Evolutionary conservation across 2,888 invertebrate species (phyloP).

Genomic region (Himalopsyche anomala): DNA sequence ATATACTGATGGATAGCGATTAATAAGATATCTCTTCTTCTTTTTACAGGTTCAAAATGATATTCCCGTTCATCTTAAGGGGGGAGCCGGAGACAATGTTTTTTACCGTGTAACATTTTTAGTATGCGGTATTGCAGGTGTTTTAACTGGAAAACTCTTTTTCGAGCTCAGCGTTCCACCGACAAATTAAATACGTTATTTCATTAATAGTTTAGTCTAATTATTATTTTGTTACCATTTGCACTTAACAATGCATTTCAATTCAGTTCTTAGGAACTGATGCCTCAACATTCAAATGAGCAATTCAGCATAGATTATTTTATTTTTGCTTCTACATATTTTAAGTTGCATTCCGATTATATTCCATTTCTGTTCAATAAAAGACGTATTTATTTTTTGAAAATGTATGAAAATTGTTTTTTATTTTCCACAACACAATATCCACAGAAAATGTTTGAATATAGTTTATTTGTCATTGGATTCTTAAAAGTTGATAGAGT

Average conservation of each 20-base stretch:
- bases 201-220: slow-evolving; percentile 31
- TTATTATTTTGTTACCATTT: slow-evolving; percentile 29
- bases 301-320: slow-evolving; percentile 6
- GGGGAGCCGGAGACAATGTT: slow-evolving; percentile 69
- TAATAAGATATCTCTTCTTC: slow-evolving; percentile 31
- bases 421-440: background rate
- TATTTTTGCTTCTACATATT: slow-evolving; percentile 44
- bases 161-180: slow-evolving; percentile 68
- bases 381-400: slow-evolving; percentile 37
- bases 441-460: too few relatives aligned
- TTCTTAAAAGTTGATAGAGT: too few relatives aligned
- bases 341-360: slow-evolving; percentile 37
- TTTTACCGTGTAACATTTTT: slow-evolving; percentile 68
- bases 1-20: background rate
- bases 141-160: slow-evolving; percentile 64
- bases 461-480: too few relatives aligned
- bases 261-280: slow-evolving; percentile 14
- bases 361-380: slow-evolving; percentile 37
- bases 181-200: slow-evolving; percentile 9
- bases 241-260: slow-evolving; percentile 44
- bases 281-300: background rate
- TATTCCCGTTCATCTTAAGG: slow-evolving; percentile 70
- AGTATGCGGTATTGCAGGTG: slow-evolving; percentile 66
- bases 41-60: slow-evolving; percentile 69
- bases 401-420: background rate